A percentile compares a stretch with the other conserved stretches of the same genome.
Conservation (phyloP, 2,888 invertebrate species). For the Apodemia duryi region DNA sequence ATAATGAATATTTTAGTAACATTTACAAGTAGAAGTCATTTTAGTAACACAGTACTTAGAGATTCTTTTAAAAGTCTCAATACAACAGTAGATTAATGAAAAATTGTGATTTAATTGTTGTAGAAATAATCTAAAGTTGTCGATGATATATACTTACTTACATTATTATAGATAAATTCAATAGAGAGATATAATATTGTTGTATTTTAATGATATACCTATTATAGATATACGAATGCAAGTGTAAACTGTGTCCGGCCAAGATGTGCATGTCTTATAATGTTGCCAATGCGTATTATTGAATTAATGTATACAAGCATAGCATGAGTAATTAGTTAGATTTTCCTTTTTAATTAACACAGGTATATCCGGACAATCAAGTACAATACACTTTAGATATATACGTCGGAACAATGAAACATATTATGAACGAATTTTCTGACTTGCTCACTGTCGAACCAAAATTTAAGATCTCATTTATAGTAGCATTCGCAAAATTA, state of each 20-base stretch:
- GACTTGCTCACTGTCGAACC: slow-evolving; percentile 70
- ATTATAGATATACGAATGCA: slow-evolving; percentile 60
- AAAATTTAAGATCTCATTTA: slow-evolving; percentile 74
- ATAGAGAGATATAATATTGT: slow-evolving; percentile 73
- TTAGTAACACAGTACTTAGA: slow-evolving; percentile 68
- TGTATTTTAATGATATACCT: slow-evolving; percentile 57
- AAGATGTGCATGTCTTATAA: slow-evolving; percentile 60
- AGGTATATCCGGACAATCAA: slow-evolving; percentile 52
- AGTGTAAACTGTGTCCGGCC: slow-evolving; percentile 70
- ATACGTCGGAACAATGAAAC: slow-evolving; percentile 53
- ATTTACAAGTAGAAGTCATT: slow-evolving; percentile 68
- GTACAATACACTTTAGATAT: slow-evolving; percentile 59
- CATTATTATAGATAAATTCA: slow-evolving; percentile 66
- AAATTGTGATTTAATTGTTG: slow-evolving; percentile 77
- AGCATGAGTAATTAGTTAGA: slow-evolving; percentile 54
- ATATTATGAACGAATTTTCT: slow-evolving; percentile 63
- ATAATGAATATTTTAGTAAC: slow-evolving; percentile 69
- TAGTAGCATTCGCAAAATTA: slow-evolving; percentile 35
- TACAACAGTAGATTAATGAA: slow-evolving; percentile 58
- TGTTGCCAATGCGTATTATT: slow-evolving; percentile 61
- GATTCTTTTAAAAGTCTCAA: slow-evolving; percentile 53
- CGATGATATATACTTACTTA: slow-evolving; percentile 61
- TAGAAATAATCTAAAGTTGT: slow-evolving; percentile 68
- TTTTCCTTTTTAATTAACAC: slow-evolving; percentile 44
- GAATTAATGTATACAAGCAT: slow-evolving; percentile 52